Percentiles rank a stretch among this genome's conserved stretches.
Conservation (phyloP, 92 coral and sea anemone species). For the Umimayanthus chanpuru region DNA sequence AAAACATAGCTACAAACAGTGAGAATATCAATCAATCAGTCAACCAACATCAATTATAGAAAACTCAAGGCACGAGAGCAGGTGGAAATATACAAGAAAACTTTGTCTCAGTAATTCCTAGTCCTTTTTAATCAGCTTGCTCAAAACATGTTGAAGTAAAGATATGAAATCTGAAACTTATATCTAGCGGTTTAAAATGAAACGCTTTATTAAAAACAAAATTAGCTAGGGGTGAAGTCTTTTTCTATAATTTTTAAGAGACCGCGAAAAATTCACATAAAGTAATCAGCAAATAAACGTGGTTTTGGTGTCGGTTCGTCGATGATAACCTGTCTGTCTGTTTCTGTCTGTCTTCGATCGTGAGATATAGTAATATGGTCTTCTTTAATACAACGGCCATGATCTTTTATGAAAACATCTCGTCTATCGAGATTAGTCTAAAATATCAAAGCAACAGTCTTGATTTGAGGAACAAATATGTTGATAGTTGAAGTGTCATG, state of each 20-base stretch:
- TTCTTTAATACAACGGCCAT: no score
- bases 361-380: not conserved
- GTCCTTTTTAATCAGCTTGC: not conserved
- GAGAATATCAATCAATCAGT: not conserved
- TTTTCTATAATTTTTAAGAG: not conserved
- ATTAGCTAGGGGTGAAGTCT: not conserved
- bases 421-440: no score
- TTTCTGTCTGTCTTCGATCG: no score
- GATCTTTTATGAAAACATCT: no score
- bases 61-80: not conserved
- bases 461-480: no score
- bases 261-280: not conserved
- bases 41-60: no score
- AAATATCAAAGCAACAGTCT: no score
- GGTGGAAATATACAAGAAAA: not conserved
- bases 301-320: not conserved
- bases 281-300: not conserved
- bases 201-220: not conserved
- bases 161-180: not conserved
- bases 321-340: no score
- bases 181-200: not conserved
- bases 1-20: no score
- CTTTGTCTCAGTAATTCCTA: not conserved
- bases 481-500: no score
- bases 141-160: not conserved